Evolutionary conservation across 2,888 invertebrate species (phyloP), one percentile per base, ranked within the genome.

Genomic region (Chloroclysta siterata): DNA sequence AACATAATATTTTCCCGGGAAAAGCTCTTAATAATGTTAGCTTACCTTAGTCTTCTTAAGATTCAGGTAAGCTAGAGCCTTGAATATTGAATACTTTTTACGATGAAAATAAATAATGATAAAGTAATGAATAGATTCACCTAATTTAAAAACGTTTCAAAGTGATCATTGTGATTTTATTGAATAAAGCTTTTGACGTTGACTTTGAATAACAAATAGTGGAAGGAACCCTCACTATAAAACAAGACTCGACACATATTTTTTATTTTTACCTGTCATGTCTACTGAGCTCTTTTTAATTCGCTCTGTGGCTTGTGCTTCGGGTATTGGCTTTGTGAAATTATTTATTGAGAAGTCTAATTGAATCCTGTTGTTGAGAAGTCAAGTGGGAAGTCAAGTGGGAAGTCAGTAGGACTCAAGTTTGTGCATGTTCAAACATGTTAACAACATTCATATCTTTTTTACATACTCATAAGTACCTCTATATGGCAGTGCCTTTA

Each of bases 231-330:
- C 17, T 13, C 3, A 11, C 1, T 15, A 14, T 10, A 7, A 51
- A 48, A 29, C 48, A 48, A 48, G n/a, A 29, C 15, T 47, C 44
- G n/a, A 53, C 33, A 29, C 5, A n/a, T n/a, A 7, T 48, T 29
- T 29, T 33, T 44, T 15, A 62, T 60, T 56, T 59, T 14, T 22
- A 48, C 17, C 28, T 59, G 63, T 51, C 63, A 44, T 50, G 60
- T 65, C 60, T 65, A 55, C 13, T 5, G 10, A 42, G 52, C 51
- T 53, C 52, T 58, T 58, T 41, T 58, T 60, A 60, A 63, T 57
- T 63, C 22, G 44, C 51, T 68, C 68, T 69, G 58, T 61, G 65
- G 54, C 47, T 59, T 48, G 41, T 65, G 63, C 53, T 60, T 60
- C 39, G 53, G 17, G 36, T 50, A 53, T 60, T 68, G 57, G 53